Percentiles rank a stretch among this genome's conserved stretches.
Evolutionary conservation across 2,113 vertebrate genomes (phyloP).

Genomic region (Phaetusa simplex): DNA sequence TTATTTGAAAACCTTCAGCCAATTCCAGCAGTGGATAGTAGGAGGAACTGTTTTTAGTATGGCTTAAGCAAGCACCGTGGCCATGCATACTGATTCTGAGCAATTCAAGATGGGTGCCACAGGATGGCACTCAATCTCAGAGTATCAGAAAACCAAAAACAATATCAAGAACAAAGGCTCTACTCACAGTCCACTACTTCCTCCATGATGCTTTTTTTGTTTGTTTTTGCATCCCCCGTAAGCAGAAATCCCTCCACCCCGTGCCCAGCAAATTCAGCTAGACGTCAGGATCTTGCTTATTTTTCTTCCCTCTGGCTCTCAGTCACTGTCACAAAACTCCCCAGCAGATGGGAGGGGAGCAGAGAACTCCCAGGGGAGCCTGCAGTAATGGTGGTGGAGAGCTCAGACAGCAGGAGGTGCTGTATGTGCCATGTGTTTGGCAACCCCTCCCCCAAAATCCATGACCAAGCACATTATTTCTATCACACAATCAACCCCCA

Average conservation of each 20-base stretch:
- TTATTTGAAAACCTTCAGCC: background rate
- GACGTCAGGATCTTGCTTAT: background rate
- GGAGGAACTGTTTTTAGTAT: background rate
- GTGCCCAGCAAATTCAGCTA: background rate
- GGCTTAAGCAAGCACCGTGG: background rate
- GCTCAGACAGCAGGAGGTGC: background rate
- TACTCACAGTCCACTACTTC: conserved; percentile 2
- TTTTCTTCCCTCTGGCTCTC: background rate
- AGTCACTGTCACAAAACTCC: background rate
- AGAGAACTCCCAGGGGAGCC: background rate
- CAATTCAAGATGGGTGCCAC: conserved; percentile 24
- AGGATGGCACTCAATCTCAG: conserved; percentile 59
- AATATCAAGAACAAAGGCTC: conserved; percentile 37
- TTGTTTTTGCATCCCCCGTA: background rate
- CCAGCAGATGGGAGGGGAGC: background rate
- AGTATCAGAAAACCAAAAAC: background rate
- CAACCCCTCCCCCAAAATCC: background rate
- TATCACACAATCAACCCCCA: background rate
- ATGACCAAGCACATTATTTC: background rate
- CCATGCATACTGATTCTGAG: background rate
- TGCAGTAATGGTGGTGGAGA: background rate
- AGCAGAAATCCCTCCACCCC: background rate
- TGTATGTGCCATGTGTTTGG: background rate
- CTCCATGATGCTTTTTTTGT: background rate
- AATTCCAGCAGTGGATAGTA: background rate